Evolutionary conservation across 2,113 vertebrate genomes (phyloP).

Genomic region (Scomber colias): DNA sequence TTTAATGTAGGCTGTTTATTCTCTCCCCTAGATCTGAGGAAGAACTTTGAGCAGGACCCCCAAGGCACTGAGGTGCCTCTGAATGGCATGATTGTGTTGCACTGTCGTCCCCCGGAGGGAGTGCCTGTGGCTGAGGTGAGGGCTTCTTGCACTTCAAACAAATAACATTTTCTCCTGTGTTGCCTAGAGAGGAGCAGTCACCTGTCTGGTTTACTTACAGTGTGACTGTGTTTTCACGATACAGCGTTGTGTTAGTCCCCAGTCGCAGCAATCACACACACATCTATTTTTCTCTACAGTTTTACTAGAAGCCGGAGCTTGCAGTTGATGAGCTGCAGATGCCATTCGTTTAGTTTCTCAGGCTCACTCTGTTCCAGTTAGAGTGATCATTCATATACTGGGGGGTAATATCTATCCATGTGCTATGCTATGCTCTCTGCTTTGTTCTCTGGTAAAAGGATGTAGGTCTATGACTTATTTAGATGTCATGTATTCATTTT

Average conservation of each 20-base stretch:
- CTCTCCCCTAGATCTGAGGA: conserved; percentile 90
- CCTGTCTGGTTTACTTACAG: conserved; percentile 36
- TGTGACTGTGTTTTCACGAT: conserved; percentile 35
- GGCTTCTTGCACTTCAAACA: conserved; percentile 64
- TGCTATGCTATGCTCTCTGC: background rate
- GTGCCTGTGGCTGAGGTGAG: conserved; percentile 96
- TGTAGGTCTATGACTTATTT: conserved; percentile 54
- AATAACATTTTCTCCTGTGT: conserved; percentile 40
- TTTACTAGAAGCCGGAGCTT: conserved; percentile 21
- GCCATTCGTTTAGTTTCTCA: conserved; percentile 13
- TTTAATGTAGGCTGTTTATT: conserved; percentile 57
- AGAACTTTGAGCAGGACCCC: conserved; percentile 98
- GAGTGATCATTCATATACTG: conserved; percentile 6
- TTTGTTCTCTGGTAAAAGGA: conserved; percentile 31
- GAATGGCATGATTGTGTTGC: conserved; percentile 97
- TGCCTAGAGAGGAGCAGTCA: conserved; percentile 54
- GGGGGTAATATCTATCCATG: conserved; percentile 1
- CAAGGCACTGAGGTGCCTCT: conserved; percentile 97
- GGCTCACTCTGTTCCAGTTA: background rate
- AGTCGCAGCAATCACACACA: conserved; percentile 27
- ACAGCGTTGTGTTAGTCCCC: conserved; percentile 25
- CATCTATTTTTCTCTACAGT: background rate
- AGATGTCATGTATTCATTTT: conserved; percentile 56
- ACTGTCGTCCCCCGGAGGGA: conserved; percentile 97
- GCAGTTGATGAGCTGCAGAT: conserved; percentile 34